Evolutionary conservation across 2,113 vertebrate genomes (phyloP).

Genomic region (Rhipidura dahli): DNA sequence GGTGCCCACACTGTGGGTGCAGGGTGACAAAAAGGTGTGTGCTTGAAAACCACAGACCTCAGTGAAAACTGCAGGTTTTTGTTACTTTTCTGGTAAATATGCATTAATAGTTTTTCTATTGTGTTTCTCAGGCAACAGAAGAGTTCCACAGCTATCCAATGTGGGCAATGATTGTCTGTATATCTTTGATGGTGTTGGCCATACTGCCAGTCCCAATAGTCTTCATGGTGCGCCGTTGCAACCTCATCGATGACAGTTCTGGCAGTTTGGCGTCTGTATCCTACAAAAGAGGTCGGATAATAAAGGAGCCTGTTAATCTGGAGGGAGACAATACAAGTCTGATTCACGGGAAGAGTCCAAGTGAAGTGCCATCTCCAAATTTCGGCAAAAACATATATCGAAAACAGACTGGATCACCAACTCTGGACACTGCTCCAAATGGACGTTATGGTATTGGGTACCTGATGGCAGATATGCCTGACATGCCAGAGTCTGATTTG

Average conservation of each 20-base stretch:
- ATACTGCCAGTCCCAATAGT: constrained; percentile 88
- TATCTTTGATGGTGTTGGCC: constrained; percentile 85
- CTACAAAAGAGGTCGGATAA: constrained; percentile 92
- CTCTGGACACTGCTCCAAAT: constrained; percentile 84
- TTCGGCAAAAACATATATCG: constrained; percentile 89
- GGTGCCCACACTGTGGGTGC: neutral
- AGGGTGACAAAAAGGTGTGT: neutral
- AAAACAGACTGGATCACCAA: constrained; percentile 82
- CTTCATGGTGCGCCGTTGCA: constrained; percentile 82
- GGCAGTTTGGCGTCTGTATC: constrained; percentile 83
- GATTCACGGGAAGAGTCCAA: constrained; percentile 86
- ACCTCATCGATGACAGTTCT: constrained; percentile 82
- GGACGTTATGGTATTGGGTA: constrained; percentile 94
- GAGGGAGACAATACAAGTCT: constrained; percentile 89
- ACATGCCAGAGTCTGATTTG: constrained; percentile 94
- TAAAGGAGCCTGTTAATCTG: constrained; percentile 83
- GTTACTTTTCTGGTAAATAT: neutral
- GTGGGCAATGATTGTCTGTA: constrained; percentile 86
- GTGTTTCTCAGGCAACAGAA: constrained; percentile 78
- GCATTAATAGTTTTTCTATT: neutral
- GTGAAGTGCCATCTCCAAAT: constrained; percentile 87
- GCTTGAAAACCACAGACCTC: neutral
- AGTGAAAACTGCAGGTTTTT: neutral
- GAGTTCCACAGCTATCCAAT: constrained; percentile 81
- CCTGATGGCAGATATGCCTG: constrained; percentile 90